Conservation (phyloP, 2,888 invertebrate species). For the Hemicrepidius hirtus region DNA sequence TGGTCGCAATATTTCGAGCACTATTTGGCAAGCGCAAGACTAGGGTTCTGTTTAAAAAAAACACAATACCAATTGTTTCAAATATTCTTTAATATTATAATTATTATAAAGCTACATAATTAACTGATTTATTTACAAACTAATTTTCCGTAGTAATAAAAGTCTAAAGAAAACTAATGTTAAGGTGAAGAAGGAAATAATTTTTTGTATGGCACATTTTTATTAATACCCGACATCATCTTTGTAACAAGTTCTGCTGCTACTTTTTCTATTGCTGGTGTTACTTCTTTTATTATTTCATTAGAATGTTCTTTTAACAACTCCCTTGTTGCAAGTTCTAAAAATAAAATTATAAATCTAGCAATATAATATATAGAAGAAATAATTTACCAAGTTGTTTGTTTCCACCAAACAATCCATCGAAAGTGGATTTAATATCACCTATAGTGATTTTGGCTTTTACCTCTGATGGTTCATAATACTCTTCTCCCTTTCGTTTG, state of each 20-base stretch:
- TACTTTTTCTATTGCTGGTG: conserved; percentile 77
- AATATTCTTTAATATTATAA: no score
- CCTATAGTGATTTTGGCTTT: conserved; percentile 80
- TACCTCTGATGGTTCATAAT: conserved; percentile 78
- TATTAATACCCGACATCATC: conserved; percentile 61
- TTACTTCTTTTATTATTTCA: conserved; percentile 75
- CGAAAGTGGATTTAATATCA: conserved; percentile 78
- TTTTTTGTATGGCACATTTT: conserved; percentile 66
- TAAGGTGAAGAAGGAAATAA: background rate
- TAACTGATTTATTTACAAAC: no score
- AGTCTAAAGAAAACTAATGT: no score
- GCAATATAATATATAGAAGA: background rate
- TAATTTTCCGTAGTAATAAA: no score
- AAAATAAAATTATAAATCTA: conserved; percentile 37
- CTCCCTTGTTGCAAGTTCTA: conserved; percentile 78
- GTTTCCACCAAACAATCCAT: conserved; percentile 85
- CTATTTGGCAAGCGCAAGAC: no score
- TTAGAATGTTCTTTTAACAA: conserved; percentile 76
- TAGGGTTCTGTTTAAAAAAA: no score
- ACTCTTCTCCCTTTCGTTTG: conserved; percentile 72
- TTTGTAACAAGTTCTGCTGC: conserved; percentile 77
- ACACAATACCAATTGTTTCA: no score
- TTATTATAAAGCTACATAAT: no score
- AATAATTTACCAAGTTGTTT: conserved; percentile 75
- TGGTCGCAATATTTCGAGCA: no score